Evolutionary conservation across 1,140 invertebrate genomes (phyloP), one percentile per base, ranked within the genome.

Genomic region (Aphelenchoides fujianensis): DNA sequence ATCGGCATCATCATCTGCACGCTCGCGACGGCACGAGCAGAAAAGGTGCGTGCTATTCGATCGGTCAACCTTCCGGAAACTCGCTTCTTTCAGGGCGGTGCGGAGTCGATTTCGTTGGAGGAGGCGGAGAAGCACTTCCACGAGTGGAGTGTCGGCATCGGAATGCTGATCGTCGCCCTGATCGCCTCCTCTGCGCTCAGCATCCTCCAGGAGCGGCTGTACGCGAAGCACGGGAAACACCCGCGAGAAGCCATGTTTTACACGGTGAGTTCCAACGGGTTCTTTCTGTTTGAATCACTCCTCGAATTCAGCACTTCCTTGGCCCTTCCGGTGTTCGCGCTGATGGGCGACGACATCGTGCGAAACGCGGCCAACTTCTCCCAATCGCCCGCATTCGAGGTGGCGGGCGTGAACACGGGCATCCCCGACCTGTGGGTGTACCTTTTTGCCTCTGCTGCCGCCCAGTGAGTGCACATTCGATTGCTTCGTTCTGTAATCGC

Each of bases 141-240:
- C 16, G 82, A 76, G 57, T 85, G 77, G 80, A 70, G 82, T 73
- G 75, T 85, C 87, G 90, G 95, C 19, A 93, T 98, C 73, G 84
- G 86, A 0, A 89, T 97, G 74, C 86, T 98, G 9, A 92, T 92
- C 0, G 88, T 92, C 71, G 93, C 94, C 0, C 85, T 99, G 35
- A 91, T 98, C 72, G 87, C 96, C 68, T 97, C 95, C 0, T 94
- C 96, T 3, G 87, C 91, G 70, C 93, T 98, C 91, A 96, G 95
- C 1, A 93, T 98, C 71, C 96, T 92, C 85, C 96, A 98, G 87
- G 95, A 99, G 87, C 89, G 89, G 5, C 85, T 98, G 2, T 94
- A 94, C 82, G 86, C 87, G 70, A 89, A 89, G 69, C 90, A 91
- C 86, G 95, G 95, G 62, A 98, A 97, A 86, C 91, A 96, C 88